These are phyloP conservation scores for Lordiphosa andalusiaca DNA, from an alignment of 2,888 invertebrate species.

Conservation along the genomic window DNA sequence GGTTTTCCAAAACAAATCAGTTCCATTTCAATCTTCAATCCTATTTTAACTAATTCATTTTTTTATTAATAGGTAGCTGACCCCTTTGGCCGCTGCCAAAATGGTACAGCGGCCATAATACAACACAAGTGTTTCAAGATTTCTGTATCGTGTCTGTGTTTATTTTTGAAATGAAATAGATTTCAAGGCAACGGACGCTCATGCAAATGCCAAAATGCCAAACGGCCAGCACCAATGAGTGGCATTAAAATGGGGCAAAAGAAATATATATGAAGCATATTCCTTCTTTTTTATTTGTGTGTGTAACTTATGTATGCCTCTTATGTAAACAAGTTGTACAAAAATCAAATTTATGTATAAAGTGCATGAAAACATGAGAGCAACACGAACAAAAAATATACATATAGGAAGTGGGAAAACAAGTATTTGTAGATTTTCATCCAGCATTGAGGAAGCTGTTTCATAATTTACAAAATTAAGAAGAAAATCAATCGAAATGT, in stretches of 20 bases:
- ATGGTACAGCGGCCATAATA: slow-evolving; percentile 3
- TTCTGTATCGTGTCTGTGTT: slow-evolving; percentile 4
- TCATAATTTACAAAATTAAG: too few species aligned
- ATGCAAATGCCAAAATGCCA: slow-evolving; percentile 37
- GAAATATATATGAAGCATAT: slow-evolving; percentile 1
- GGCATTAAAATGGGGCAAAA: slow-evolving; percentile 13
- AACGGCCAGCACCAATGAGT: slow-evolving; percentile 9
- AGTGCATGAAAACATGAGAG: too few species aligned
- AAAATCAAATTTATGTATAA: background rate
- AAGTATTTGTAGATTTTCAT: too few species aligned
- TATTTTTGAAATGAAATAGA: slow-evolving; percentile 32
- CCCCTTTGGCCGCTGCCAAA: slow-evolving; percentile 8
- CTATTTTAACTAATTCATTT: background rate
- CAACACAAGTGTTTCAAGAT: slow-evolving; percentile 6
- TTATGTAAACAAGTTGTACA: slow-evolving; percentile 8
- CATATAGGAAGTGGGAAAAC: too few species aligned
- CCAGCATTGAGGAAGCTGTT: too few species aligned
- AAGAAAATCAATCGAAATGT: too few species aligned
- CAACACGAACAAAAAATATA: too few species aligned
- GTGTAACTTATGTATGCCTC: slow-evolving; percentile 4
- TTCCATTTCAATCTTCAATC: background rate
- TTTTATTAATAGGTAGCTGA: slow-evolving; percentile 16
- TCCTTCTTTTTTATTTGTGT: background rate
- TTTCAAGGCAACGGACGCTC: slow-evolving; percentile 53
- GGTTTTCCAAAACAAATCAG: slow-evolving; percentile 4